Percentiles rank a stretch among this genome's conserved stretches.
phyloP scores from a whole-genome alignment of 2,797 vertebrate genomes.

The Acanthornis magna region DNA sequence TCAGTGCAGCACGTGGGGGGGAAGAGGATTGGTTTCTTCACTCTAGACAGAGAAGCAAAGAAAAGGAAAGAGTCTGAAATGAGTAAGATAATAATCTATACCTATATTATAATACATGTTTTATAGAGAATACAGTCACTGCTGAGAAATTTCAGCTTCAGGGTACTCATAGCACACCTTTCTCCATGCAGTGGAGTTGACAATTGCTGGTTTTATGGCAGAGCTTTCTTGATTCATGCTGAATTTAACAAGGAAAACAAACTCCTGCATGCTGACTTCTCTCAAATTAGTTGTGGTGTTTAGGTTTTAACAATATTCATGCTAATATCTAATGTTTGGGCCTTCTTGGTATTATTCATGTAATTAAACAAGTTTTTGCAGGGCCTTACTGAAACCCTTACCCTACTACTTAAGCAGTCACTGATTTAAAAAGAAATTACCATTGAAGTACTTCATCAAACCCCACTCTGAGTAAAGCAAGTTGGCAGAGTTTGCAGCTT shows the following conservation, averaged over 20 bases:
- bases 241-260: background rate
- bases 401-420: background rate
- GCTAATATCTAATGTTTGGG: background rate
- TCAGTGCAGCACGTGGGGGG: accelerated
- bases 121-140: background rate
- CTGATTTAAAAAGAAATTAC: background rate
- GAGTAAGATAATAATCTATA: background rate
- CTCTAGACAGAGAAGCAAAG: background rate
- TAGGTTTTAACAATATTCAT: background rate
- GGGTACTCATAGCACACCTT: background rate
- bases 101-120: background rate
- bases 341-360: background rate
- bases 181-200: background rate
- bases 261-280: background rate
- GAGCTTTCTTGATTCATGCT: background rate
- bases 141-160: background rate
- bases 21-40: background rate
- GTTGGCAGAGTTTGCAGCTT: background rate
- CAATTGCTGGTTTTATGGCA: background rate
- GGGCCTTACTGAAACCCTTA: background rate
- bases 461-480: background rate
- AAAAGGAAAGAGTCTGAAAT: background rate
- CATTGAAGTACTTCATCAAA: background rate
- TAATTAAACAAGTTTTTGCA: background rate
- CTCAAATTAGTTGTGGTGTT: background rate